phyloP scores from a whole-genome alignment of 64 coral and sea anemone genomes.

The Stichodactyla helianthus region DNA sequence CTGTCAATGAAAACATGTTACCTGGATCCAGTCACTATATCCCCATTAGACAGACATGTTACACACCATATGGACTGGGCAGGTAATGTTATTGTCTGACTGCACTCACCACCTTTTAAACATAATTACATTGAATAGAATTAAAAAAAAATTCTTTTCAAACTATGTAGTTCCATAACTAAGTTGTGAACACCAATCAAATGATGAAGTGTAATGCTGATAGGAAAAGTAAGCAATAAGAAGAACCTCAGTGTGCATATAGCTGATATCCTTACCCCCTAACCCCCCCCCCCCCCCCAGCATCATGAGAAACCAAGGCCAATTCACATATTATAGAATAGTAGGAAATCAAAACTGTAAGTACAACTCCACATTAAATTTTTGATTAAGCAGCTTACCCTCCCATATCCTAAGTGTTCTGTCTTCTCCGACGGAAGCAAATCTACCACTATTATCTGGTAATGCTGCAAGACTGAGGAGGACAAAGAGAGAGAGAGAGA shows the following conservation, averaged over 20 bases:
- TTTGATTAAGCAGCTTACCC: conserved; percentile 33
- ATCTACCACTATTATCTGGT: conserved; percentile 56
- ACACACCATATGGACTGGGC: conserved; percentile 90
- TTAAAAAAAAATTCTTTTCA: not conserved
- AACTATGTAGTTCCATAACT: too few species aligned
- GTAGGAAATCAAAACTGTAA: too few species aligned
- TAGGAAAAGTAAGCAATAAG: too few species aligned
- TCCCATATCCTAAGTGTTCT: conserved; percentile 91
- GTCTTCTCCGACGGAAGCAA: conserved; percentile 87
- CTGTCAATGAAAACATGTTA: not conserved
- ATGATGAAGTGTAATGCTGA: too few species aligned
- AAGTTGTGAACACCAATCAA: too few species aligned
- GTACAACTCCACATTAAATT: too few species aligned
- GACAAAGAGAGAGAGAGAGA: not conserved
- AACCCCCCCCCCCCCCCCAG: too few species aligned
- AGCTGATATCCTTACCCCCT: too few species aligned
- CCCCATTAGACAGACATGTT: conserved; percentile 81
- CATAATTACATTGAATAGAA: not conserved
- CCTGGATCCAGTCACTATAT: conserved; percentile 88
- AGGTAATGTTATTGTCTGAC: conserved; percentile 76
- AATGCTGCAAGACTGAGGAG: conserved; percentile 66
- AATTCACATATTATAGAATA: too few species aligned
- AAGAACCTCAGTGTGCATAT: too few species aligned
- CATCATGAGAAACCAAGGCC: too few species aligned
- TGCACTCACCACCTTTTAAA: conserved; percentile 50